Conservation (phyloP, 2,797 vertebrate species). For the Ambastaia sidthimunki region DNA sequence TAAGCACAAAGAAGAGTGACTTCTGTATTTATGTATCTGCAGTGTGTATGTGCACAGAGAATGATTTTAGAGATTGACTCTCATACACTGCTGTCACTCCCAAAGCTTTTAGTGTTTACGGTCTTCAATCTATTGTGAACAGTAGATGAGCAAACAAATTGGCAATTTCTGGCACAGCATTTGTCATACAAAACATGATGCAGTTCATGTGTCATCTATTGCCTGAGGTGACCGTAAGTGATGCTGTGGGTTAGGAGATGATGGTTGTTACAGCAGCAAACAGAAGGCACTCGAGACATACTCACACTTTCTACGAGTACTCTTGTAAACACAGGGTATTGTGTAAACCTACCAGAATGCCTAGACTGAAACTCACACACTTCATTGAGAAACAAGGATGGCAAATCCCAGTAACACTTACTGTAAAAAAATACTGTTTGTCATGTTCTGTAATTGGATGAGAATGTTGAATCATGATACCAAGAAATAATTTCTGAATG, state of each 20-base stretch:
- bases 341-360: background rate
- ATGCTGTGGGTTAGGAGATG: slow-evolving; percentile 9
- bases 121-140: background rate
- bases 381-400: background rate
- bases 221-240: background rate
- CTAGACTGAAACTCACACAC: slow-evolving; percentile 7
- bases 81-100: background rate
- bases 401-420: background rate
- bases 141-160: background rate
- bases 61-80: background rate
- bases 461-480: slow-evolving; percentile 7
- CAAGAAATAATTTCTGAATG: slow-evolving; percentile 14
- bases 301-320: background rate
- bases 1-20: background rate
- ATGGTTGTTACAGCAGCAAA: slow-evolving; percentile 9
- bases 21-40: background rate
- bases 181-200: slow-evolving; percentile 6
- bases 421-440: background rate
- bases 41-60: background rate
- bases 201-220: slow-evolving; percentile 13
- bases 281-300: background rate
- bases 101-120: background rate
- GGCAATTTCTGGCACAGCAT: background rate
- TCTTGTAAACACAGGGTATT: background rate
- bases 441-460: slow-evolving; percentile 4